Base-by-base conservation (phyloP, 2,113 vertebrate genomes). In the Rousettus leschenaultii region DNA sequence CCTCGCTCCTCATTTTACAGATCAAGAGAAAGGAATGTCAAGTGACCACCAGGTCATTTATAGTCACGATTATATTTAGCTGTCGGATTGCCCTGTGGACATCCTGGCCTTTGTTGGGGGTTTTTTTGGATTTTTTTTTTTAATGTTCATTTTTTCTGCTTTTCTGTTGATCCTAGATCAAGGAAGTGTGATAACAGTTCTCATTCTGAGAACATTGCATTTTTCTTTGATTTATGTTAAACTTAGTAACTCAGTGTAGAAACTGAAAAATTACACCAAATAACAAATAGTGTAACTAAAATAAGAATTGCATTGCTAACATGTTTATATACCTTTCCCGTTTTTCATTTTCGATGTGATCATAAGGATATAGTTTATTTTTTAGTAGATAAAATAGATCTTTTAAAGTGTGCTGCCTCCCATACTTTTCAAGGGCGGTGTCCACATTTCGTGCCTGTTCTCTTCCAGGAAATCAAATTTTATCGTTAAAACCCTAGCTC, bases 201-300 rank as follows among this genome's bases (percentile, higher is more conserved):
- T 91, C 22, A 74, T 79, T 89, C 59, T 63, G 65, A 86, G n/a
- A 86, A 91, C 33, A 55, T 38, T 70, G 9, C 74, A 15, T 79
- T 84, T 80, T 95, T 97, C 70, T 83, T 19, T 94, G 59, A 80
- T 82, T 92, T 82, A 48, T 91, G 35, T 59, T 82, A 30, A 86
- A 82, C n/a, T 43, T 66, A 86, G 10, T 75, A 83, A 84, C 53
- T 88, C 19, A 88, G 12, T 73, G 96, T 91, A 90, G 78, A 92
- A 96, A 92, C 75, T 51, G 45, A 86, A 82, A 89, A 94, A 77
- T 43, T 35, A 59, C 1, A 86, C 26, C 59, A 66, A n/a, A 26
- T 95, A 94, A 70, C 55, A 83, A 79, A 82, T 68, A 74, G 2
- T 84, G 2, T 70, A 75, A 75, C 74, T 86, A 55, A 7, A 78